These are phyloP conservation scores for Anastrepha obliqua DNA, from an alignment of 1,140 invertebrate genomes.

Conservation along the genomic window DNA sequence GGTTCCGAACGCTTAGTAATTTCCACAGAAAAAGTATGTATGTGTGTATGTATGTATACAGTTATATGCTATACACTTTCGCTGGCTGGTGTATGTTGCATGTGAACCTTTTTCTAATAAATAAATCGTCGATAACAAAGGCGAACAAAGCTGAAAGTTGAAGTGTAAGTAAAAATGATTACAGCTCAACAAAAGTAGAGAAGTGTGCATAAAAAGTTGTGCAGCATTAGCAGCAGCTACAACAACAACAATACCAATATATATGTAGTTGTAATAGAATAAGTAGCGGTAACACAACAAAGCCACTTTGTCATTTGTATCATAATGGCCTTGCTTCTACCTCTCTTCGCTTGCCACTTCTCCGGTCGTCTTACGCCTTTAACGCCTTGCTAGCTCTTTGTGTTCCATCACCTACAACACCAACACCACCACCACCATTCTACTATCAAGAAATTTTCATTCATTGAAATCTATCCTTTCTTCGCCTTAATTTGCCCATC, in stretches of 20 bases:
- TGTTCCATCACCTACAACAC: too few relatives aligned
- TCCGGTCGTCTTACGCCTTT: background rate
- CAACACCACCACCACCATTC: too few relatives aligned
- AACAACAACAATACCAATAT: conserved; percentile 25
- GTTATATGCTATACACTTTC: background rate
- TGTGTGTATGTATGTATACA: background rate
- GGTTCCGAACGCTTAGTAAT: background rate
- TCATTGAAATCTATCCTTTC: conserved; percentile 25
- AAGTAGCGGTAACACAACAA: conserved; percentile 17
- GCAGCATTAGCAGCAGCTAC: background rate
- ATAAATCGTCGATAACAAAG: conserved; percentile 31
- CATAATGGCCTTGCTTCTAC: background rate
- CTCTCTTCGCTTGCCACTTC: background rate
- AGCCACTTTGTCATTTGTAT: conserved; percentile 21
- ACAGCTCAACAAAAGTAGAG: background rate
- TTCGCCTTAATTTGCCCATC: background rate
- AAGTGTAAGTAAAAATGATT: conserved; percentile 44
- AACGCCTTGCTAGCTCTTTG: too few relatives aligned
- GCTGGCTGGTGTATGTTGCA: background rate
- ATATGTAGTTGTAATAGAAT: background rate
- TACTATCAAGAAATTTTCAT: background rate
- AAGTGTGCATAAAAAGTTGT: background rate
- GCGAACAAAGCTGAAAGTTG: conserved; percentile 23
- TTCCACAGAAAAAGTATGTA: background rate
- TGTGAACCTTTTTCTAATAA: background rate